Conservation (phyloP, 2,113 vertebrate species). For the Ranitomeya variabilis region DNA sequence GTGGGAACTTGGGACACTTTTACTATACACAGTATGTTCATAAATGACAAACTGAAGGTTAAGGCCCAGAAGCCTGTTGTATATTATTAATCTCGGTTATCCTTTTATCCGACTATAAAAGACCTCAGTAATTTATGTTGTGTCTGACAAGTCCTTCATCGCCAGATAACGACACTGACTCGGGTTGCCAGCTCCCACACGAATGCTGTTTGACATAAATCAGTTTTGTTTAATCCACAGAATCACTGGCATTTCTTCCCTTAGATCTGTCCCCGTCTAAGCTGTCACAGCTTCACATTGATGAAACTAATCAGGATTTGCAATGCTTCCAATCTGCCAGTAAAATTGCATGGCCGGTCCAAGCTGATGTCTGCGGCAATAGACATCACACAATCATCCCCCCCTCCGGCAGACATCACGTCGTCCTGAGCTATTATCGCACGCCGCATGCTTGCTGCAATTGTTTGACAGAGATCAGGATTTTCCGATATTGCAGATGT, state of each 20-base stretch:
- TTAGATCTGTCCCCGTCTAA: slow-evolving; percentile 19
- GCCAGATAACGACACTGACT: slow-evolving; percentile 3
- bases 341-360: slow-evolving; percentile 14
- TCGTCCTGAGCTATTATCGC: slow-evolving; percentile 6
- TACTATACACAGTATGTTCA: background rate
- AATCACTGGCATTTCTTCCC: slow-evolving; percentile 5
- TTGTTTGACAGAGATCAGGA: background rate
- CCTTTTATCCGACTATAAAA: background rate
- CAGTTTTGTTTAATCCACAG: slow-evolving; percentile 44
- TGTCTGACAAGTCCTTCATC: slow-evolving; percentile 17
- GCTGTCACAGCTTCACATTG: slow-evolving; percentile 39
- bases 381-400: background rate
- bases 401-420: background rate
- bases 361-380: slow-evolving; percentile 9
- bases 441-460: background rate
- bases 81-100: background rate
- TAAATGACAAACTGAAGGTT: background rate
- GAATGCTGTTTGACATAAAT: slow-evolving; percentile 34
- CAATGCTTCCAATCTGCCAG: slow-evolving; percentile 30
- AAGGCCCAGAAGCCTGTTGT: background rate
- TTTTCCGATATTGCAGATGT: background rate
- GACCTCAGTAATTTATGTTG: slow-evolving; percentile 17
- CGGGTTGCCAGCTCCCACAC: slow-evolving; percentile 12
- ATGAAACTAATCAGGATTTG: slow-evolving; percentile 48
- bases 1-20: background rate